A percentile compares a stretch with the other conserved stretches of the same genome.
phyloP scores from a whole-genome alignment of 2,113 vertebrate species.

The Lathamus discolor region DNA sequence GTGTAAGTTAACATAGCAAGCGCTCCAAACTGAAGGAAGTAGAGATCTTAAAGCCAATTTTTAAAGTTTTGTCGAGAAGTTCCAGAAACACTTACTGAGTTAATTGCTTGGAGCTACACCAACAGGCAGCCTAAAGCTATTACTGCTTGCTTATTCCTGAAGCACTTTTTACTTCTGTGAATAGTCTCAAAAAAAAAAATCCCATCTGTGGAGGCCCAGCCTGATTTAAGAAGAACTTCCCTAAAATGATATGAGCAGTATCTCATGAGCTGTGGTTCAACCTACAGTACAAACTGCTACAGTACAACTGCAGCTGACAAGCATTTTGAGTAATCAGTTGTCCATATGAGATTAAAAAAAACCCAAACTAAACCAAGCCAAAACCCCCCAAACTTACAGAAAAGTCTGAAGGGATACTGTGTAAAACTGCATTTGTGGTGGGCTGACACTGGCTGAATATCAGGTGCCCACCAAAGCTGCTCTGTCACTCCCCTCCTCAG shows the following conservation, averaged over 20 bases:
- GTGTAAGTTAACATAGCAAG: background rate
- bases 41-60: background rate
- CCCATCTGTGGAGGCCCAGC: background rate
- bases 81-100: background rate
- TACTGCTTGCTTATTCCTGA: background rate
- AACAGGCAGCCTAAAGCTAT: background rate
- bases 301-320: background rate
- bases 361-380: background rate
- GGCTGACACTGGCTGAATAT: background rate
- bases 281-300: background rate
- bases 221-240: background rate
- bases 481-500: background rate
- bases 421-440: background rate
- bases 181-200: background rate
- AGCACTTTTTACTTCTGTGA: background rate
- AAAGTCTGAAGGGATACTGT: background rate
- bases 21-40: background rate
- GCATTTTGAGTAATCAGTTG: background rate
- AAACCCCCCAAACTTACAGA: background rate
- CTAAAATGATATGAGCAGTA: background rate
- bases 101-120: background rate
- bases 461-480: background rate
- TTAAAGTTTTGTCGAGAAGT: constrained; percentile 30
- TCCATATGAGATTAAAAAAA: background rate
- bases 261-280: background rate